Conservation (phyloP, 2,113 vertebrate genomes). For the Hypomesus transpacificus region DNA sequence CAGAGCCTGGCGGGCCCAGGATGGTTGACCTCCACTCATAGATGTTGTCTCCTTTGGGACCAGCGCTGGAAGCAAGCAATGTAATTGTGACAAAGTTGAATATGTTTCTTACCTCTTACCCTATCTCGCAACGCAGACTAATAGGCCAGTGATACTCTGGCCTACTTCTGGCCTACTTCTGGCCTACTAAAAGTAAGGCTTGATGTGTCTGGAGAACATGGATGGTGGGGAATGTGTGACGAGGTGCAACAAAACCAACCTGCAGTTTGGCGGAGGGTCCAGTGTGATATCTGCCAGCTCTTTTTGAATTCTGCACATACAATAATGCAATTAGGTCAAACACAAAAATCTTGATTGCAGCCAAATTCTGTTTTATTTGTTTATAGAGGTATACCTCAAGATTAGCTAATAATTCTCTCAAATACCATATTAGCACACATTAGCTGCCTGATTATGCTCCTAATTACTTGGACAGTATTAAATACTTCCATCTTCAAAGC, state of each 20-base stretch:
- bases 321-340: constrained; percentile 32
- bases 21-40: constrained; percentile 97
- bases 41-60: constrained; percentile 95
- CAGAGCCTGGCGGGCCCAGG: constrained; percentile 90
- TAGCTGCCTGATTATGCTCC: no score
- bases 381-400: no score
- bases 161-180: no score
- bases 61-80: constrained; percentile 73
- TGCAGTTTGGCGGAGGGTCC: constrained; percentile 97
- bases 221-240: background rate
- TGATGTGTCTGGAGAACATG: background rate
- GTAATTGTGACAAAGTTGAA: background rate
- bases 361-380: no score
- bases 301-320: constrained; percentile 88
- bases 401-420: no score
- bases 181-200: no score
- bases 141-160: no score
- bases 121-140: background rate
- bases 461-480: no score
- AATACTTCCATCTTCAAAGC: no score
- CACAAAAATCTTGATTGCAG: background rate
- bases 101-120: background rate
- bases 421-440: no score
- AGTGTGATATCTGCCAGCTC: constrained; percentile 95
- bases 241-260: constrained; percentile 61